Percentiles rank a stretch among this genome's conserved stretches.
phyloP scores from a whole-genome alignment of 2,888 invertebrate genomes.

The Sinodicranocentrus sp. region DNA sequence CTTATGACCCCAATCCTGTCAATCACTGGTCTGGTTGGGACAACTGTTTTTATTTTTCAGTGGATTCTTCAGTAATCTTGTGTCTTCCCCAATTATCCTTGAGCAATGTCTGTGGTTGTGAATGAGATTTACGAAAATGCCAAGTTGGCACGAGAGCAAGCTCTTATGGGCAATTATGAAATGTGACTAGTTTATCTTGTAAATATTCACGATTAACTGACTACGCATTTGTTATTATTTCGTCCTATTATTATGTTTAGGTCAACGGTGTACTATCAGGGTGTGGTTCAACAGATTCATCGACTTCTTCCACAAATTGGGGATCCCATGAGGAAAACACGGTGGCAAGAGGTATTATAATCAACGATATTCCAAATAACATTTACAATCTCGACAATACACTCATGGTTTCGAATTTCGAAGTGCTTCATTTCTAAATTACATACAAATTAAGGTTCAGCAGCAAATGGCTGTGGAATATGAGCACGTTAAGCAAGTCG shows the following conservation, averaged over 20 bases:
- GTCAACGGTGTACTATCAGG: slow-evolving; percentile 95
- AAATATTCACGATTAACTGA: too few relatives aligned
- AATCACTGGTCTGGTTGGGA: too few relatives aligned
- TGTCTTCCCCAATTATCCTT: not conserved
- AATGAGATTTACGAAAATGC: slow-evolving; percentile 97
- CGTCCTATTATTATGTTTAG: too few relatives aligned
- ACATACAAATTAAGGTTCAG: too few relatives aligned
- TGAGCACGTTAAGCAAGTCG: slow-evolving; percentile 91
- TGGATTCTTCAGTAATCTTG: slow-evolving; percentile 2
- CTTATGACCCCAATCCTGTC: too few relatives aligned
- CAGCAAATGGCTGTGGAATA: slow-evolving; percentile 93
- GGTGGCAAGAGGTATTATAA: slow-evolving; percentile 93
- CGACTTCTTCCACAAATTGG: slow-evolving; percentile 88
- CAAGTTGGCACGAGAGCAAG: slow-evolving; percentile 96
- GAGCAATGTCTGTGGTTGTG: slow-evolving; percentile 89
- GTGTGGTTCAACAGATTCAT: slow-evolving; percentile 94
- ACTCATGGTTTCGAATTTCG: too few relatives aligned
- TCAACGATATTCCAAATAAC: too few relatives aligned
- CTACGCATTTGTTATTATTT: too few relatives aligned
- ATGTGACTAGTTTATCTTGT: slow-evolving; percentile 79
- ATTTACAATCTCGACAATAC: too few relatives aligned
- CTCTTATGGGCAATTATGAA: slow-evolving; percentile 96
- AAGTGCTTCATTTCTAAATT: too few relatives aligned
- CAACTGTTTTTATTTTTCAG: slow-evolving; percentile 49
- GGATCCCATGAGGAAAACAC: slow-evolving; percentile 89